Evolutionary conservation across 2,113 vertebrate genomes (phyloP), one percentile per base, ranked within the genome.

Genomic region (Chamaetylas fuelleborni): DNA sequence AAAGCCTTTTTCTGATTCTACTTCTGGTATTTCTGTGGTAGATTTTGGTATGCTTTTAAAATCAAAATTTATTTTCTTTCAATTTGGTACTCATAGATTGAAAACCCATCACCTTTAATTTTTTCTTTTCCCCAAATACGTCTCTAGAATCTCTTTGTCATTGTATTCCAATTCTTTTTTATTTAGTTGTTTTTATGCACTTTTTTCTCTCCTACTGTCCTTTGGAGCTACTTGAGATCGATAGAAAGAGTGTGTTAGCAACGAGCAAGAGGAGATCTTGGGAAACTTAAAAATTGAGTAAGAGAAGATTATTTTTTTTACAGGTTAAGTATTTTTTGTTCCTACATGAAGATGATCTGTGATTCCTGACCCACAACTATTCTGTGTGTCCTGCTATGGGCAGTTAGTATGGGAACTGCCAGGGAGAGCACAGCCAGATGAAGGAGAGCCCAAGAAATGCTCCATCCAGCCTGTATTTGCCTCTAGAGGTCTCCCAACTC

Each of bases 401-500:
- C 48, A 69, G 4, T 58, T 23, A 47, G 14, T 5, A 6, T 28
- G 65, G 31, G 58, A 84, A 67, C n/a, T 9, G 25, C 4, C 3
- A 64, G 23, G 34, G 29, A 80, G n/a, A 57, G 19, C 16, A 8
- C 7, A 40, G 12, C 10, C 57, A 60, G 40, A 53, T 7, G 0
- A 25, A 64, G 69, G 23, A 23, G 48, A 91, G 26, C n/a, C 18
- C 18, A 51, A 56, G 28, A 25, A 33, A 50, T 33, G 34, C 26
- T 79, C 50, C 58, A 36, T 8, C 53, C 69, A 56, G n/a, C 11
- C 45, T 50, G 2, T 31, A 8, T 61, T 61, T 94, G 58, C 91
- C 94, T 87, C 81, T 89, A 95, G 91, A 87, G 65, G 70, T 93
- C 93, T 94, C 91, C 73, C 81, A 90, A 66, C n/a, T 16, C 50